A percentile compares a stretch with the other conserved stretches of the same genome.
Evolutionary conservation across 2,113 vertebrate species (phyloP).

Genomic region (Sphyrna mokarran): DNA sequence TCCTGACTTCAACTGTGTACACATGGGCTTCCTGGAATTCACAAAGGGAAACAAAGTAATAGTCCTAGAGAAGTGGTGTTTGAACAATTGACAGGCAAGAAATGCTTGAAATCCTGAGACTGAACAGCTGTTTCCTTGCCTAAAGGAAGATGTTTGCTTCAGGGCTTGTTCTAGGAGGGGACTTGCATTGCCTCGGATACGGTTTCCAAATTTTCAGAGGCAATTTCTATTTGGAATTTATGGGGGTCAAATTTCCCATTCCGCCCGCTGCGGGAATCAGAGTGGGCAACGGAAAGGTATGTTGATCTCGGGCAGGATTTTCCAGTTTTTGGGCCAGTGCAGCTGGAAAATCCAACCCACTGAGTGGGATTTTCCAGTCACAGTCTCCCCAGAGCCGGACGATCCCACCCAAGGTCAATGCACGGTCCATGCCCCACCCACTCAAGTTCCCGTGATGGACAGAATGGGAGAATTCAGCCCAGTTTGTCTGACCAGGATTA

Average conservation of each 20-base stretch:
- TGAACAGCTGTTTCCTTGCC: not conserved
- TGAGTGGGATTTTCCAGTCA: too few relatives aligned
- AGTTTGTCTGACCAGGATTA: not conserved
- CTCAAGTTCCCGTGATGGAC: too few relatives aligned
- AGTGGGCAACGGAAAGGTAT: too few relatives aligned
- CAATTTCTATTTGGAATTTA: not conserved
- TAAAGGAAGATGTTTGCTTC: not conserved
- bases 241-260: not conserved
- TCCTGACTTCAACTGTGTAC: not conserved
- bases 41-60: not conserved
- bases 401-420: too few relatives aligned
- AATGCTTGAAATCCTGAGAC: not conserved
- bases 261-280: too few relatives aligned
- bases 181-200: not conserved
- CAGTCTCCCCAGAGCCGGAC: too few relatives aligned
- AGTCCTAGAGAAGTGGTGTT: not conserved
- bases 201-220: not conserved
- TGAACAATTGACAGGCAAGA: not conserved
- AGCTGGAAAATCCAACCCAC: too few relatives aligned
- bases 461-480: too few relatives aligned
- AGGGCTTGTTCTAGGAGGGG: not conserved
- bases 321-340: too few relatives aligned
- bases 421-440: too few relatives aligned
- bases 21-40: not conserved
- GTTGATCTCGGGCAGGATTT: too few relatives aligned